Conservation (phyloP, 2,888 invertebrate genomes). For the Oligia fasciuncula region DNA sequence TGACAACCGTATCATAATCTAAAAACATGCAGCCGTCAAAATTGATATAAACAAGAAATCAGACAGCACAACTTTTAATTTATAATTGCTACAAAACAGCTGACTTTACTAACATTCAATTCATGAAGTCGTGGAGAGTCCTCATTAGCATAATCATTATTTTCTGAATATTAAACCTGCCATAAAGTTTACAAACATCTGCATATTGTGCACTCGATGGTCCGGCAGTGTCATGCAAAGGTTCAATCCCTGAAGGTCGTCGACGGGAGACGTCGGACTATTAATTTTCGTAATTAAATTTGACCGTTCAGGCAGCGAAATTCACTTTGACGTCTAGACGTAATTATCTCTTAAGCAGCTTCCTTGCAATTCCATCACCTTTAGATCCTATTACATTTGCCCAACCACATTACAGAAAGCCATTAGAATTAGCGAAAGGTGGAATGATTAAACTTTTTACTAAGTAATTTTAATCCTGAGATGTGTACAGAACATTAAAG, state of each 20-base stretch:
- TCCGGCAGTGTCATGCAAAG: slow-evolving; percentile 29
- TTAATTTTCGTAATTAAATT: slow-evolving; percentile 71
- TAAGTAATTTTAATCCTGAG: slow-evolving; percentile 15
- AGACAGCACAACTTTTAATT: neutral
- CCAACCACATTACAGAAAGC: slow-evolving; percentile 27
- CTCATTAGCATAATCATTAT: slow-evolving; percentile 58
- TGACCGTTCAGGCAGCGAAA: slow-evolving; percentile 61
- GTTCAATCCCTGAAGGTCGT: slow-evolving; percentile 59
- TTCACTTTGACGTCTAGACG: slow-evolving; percentile 60
- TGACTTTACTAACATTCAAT: slow-evolving; percentile 3
- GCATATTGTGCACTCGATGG: slow-evolving; percentile 56
- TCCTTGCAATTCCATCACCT: slow-evolving; percentile 48
- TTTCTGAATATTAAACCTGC: slow-evolving; percentile 50
- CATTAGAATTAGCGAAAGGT: slow-evolving; percentile 38
- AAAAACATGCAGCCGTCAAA: neutral
- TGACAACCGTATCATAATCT: neutral
- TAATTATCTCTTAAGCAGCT: slow-evolving; percentile 59
- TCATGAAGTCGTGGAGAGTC: neutral
- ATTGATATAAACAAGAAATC: neutral
- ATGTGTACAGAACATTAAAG: slow-evolving; percentile 19
- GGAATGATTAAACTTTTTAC: slow-evolving; percentile 7
- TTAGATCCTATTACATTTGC: slow-evolving; percentile 11
- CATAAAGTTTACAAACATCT: slow-evolving; percentile 55
- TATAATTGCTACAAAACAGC: neutral
- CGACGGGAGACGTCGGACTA: slow-evolving; percentile 57